Evolutionary conservation across 2,113 vertebrate genomes (phyloP).

Genomic region (Ailurus styani): DNA sequence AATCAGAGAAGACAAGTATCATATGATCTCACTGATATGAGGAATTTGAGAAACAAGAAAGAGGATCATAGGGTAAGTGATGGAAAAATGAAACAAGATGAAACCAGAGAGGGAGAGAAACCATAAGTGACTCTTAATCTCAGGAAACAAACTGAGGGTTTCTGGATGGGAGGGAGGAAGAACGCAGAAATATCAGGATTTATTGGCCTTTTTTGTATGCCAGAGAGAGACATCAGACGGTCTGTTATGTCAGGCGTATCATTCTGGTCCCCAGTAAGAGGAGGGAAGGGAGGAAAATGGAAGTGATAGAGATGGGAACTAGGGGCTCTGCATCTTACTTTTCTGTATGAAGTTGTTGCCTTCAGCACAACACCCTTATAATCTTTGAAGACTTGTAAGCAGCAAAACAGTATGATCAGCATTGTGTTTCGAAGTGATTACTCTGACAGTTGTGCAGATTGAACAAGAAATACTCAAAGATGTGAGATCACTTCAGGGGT

Average conservation of each 20-base stretch:
- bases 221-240: background rate
- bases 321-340: background rate
- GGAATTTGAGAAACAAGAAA: too few relatives aligned
- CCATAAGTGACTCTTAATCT: too few relatives aligned
- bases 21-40: too few relatives aligned
- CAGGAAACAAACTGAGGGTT: too few relatives aligned
- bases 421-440: conserved; percentile 42
- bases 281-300: background rate
- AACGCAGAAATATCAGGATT: background rate
- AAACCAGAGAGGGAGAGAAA: too few relatives aligned
- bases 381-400: background rate
- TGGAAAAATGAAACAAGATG: too few relatives aligned
- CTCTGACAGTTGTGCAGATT: conserved; percentile 8
- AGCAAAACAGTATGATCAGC: conserved; percentile 31
- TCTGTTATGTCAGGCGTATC: background rate
- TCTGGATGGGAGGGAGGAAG: too few relatives aligned
- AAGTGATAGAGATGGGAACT: background rate
- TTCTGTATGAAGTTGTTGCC: background rate
- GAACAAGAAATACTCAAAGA: conserved; percentile 21
- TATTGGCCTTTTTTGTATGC: background rate
- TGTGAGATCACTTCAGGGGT: background rate
- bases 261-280: background rate
- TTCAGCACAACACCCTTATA: background rate
- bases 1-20: too few relatives aligned
- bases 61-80: too few relatives aligned